Evolutionary conservation across 37 sponge, comb jelly and placozoan genomes (phyloP), one percentile per base, ranked within the genome.

Genomic region (Beroe ovata): DNA sequence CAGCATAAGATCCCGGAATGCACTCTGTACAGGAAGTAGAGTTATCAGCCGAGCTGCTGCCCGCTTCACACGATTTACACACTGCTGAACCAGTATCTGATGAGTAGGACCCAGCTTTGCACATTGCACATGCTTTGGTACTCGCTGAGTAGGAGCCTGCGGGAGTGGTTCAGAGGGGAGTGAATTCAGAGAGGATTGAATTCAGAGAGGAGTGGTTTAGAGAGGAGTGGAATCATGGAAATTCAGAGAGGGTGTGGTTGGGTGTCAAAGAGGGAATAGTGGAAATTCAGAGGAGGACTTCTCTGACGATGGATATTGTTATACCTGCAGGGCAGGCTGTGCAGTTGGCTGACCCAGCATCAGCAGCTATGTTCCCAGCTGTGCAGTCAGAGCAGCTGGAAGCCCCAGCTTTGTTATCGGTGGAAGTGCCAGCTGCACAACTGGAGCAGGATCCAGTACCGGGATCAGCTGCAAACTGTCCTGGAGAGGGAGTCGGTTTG

Each of bases 401-500:
- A 33, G 69, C 69, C 30, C 69, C 69, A 32, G 69, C 36, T 6
- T 29, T 33, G 69, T 66, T 30, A 14, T 66, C 69, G 1, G 69
- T 66, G 32, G 69, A 66, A 37, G 69, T 66, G 1, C 69, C 69
- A 33, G 30, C 69, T 33, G 69, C 69, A 66, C 69, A 66, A 18
- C 16, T 8, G 16, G 11, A 19, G 36, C 69, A 66, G 35, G 69
- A 66, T 2, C 32, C 32, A 18, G 69, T 29, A 19, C 69, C 69
- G 2, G 69, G 32, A 34, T 30, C 32, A 14, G 69, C 33, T 18
- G 69, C 69, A 30, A 66, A 66, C 32, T 66, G 69, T 29, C 69
- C 69, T 66, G 36, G 4, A 16, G 63, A 61, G 63, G n/a, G n/a
- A n/a, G n/a, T n/a, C n/a, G n/a, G n/a, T n/a, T n/a, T n/a, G n/a